Percentiles rank a stretch among this genome's conserved stretches.
Conservation (phyloP, 2,888 invertebrate genomes). For the Theretra japonica region DNA sequence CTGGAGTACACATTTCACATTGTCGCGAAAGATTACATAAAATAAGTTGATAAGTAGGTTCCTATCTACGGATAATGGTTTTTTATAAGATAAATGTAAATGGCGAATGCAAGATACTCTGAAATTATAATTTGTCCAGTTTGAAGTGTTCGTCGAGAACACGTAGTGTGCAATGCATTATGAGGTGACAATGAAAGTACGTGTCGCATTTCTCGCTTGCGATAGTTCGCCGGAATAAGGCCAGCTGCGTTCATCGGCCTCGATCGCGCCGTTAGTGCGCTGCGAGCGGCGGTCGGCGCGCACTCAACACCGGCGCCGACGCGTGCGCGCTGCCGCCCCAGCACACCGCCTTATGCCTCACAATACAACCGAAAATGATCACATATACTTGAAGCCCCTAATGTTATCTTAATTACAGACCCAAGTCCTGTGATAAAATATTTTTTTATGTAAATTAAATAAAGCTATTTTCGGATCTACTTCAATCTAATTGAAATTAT, state of each 20-base stretch:
- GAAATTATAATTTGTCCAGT: slow-evolving; percentile 40
- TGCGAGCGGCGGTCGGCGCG: slow-evolving; percentile 37
- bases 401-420: too few species aligned
- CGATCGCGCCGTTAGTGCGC: slow-evolving; percentile 72
- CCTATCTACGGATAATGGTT: too few species aligned
- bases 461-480: too few species aligned
- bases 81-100: not conserved
- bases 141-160: slow-evolving; percentile 45
- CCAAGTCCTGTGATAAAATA: too few species aligned
- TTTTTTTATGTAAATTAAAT: too few species aligned
- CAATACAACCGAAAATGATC: not conserved
- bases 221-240: slow-evolving; percentile 80
- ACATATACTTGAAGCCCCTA: too few species aligned
- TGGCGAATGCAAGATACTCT: not conserved
- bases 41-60: too few species aligned
- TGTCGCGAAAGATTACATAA: too few species aligned
- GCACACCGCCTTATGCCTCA: not conserved
- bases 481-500: too few species aligned
- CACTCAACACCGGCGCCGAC: slow-evolving; percentile 46
- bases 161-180: slow-evolving; percentile 44
- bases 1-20: too few species aligned
- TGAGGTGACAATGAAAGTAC: slow-evolving; percentile 82
- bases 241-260: slow-evolving; percentile 82
- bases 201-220: slow-evolving; percentile 77
- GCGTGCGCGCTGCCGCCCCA: slow-evolving; percentile 34